These are phyloP conservation scores for Argya squamiceps DNA, from an alignment of 2,797 vertebrate genomes.

Conservation along the genomic window DNA sequence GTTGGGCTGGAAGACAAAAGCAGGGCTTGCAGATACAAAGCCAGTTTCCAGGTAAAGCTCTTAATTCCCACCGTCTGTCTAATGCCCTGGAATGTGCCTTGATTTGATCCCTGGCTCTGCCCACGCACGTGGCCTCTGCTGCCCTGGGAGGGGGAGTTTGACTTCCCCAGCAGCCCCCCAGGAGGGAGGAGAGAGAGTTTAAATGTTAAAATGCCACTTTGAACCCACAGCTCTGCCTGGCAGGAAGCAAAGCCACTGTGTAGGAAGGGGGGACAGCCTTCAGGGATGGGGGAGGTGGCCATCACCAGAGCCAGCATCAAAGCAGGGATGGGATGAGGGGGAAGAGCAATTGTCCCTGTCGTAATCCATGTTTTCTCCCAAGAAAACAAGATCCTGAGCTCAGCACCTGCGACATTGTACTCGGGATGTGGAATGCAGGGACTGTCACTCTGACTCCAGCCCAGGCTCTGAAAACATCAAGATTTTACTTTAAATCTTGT, in stretches of 20 bases:
- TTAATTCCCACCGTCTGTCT: conserved; percentile 70
- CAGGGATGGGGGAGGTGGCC: neutral
- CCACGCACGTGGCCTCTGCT: neutral
- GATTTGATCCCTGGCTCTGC: conserved; percentile 16
- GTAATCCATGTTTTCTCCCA: neutral
- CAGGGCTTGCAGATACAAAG: conserved; percentile 31
- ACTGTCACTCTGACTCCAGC: neutral
- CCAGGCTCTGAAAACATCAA: neutral
- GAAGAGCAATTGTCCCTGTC: neutral
- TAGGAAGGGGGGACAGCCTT: neutral
- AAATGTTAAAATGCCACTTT: neutral
- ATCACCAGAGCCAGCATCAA: neutral
- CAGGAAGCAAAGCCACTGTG: neutral
- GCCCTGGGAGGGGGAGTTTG: neutral
- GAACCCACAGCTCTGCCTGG: neutral
- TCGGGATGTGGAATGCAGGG: neutral
- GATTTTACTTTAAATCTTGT: neutral
- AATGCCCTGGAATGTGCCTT: conserved; percentile 63
- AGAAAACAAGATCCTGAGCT: neutral
- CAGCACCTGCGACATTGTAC: rapidly evolving
- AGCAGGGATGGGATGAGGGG: neutral
- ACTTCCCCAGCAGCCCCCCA: neutral
- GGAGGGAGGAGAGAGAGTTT: neutral
- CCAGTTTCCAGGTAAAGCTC: conserved; percentile 70
- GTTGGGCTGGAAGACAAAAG: neutral